Evolutionary conservation across 2,888 invertebrate species (phyloP).

Genomic region (Ormyrus labotus): DNA sequence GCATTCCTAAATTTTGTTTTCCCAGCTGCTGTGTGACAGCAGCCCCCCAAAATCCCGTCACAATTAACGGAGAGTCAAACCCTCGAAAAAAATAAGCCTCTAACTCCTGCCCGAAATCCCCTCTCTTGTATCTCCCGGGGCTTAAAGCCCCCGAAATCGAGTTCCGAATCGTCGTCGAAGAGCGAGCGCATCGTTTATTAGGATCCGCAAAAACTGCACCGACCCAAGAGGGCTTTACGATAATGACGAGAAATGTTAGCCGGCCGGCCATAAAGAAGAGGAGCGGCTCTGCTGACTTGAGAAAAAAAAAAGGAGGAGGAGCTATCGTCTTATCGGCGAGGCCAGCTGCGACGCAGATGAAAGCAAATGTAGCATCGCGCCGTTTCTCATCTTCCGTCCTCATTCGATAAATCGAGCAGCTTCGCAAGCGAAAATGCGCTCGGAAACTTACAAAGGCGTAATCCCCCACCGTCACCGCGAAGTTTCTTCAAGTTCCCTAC

Average conservation of each 20-base stretch:
- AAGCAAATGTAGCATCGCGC: constrained; percentile 36
- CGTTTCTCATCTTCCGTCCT: constrained; percentile 37
- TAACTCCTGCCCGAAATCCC: no score
- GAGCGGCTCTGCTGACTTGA: constrained; percentile 26
- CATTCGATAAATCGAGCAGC: constrained; percentile 47
- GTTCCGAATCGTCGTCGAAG: not conserved
- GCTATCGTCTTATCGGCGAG: constrained; percentile 49
- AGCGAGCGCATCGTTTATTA: constrained; percentile 16
- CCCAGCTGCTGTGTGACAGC: no score
- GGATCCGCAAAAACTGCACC: constrained; percentile 17
- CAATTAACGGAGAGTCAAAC: no score
- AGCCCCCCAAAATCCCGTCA: no score
- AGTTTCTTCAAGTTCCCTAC: not conserved
- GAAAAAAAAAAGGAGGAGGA: constrained; percentile 45
- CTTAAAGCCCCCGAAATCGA: not conserved
- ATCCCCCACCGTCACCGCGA: constrained; percentile 16
- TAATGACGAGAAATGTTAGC: constrained; percentile 2
- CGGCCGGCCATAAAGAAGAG: no score
- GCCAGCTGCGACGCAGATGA: constrained; percentile 41
- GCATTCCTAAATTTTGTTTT: no score
- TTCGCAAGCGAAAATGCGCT: constrained; percentile 45
- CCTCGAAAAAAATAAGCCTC: no score
- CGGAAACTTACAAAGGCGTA: constrained; percentile 48
- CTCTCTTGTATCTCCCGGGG: not conserved
- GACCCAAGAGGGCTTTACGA: constrained; percentile 3